Base-by-base conservation (phyloP, 2,797 vertebrate species). In the Arrhamphus sclerolepis region DNA sequence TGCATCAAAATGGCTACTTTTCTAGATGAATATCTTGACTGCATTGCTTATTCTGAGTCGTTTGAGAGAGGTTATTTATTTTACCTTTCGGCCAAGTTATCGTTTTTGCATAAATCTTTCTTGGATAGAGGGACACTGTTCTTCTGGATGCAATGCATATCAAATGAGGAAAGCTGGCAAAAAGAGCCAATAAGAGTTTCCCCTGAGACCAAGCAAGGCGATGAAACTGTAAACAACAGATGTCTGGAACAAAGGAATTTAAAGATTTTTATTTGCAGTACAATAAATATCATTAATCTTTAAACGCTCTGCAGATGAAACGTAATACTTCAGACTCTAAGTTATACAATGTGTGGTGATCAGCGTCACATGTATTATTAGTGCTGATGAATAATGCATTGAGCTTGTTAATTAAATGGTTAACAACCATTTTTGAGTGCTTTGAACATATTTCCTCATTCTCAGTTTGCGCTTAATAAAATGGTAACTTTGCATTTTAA, bases 221-320 rank as follows among this genome's bases (percentile, higher is more conserved):
- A 77, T 76, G 78, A 81, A 84, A 86, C 67, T 84, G 70, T 75
- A 85, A 82, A 85, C 77, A 88, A 70, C 72, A 84, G 68, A 84
- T 77, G 79, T 70, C 65, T 63, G 63, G 64, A 81, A 80, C 56
- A 63, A 60, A 52, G 46, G 59, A 71, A 78, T 78, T 48, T 66
- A 81, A 84, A 55, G 46, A 46, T 72, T 75, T 81, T 83, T 77
- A 75, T 76, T 75, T 81, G 75, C 20, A 62, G 67, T 58, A 55
- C 65, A 67, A 58, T 64, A 52, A 46, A 72, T 50, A 62, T 70
- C 77, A 82, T 85, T 77, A 57, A 81, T 84, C 75, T 81, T 77
- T 80, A 70, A 72, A 80, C 57, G 57, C 47, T 46, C 22, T 62
- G 62, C 62, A 69, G 58, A 72, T 70, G 34, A 80, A 82, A 74